Evolutionary conservation across 2,888 invertebrate genomes (phyloP).

Genomic region (Tenthredo distinguenda): DNA sequence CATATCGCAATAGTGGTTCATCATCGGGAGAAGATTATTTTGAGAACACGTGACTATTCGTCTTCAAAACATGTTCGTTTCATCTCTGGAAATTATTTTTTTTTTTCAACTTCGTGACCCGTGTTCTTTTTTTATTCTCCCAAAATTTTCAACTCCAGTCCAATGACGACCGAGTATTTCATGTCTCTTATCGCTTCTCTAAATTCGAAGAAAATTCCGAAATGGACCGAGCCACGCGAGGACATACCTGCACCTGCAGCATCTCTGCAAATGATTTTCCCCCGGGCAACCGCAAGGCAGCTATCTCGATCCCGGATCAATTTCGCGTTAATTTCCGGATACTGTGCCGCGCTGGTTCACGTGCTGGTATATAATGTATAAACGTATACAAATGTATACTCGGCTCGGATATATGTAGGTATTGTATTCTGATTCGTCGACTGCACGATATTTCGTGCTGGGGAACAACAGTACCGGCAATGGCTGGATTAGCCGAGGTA

Average conservation of each 20-base stretch:
- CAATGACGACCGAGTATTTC: neutral
- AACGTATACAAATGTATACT: neutral
- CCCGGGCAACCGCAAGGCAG: neutral
- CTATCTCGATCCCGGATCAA: constrained; percentile 18
- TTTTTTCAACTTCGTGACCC: neutral
- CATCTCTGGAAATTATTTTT: neutral
- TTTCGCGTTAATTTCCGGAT: constrained; percentile 25
- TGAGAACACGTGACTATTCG: neutral
- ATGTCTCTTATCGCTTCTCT: neutral
- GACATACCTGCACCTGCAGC: neutral
- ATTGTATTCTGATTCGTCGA: constrained; percentile 8
- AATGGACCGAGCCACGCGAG: neutral
- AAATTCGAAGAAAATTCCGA: neutral
- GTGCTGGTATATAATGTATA: neutral
- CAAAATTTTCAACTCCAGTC: neutral
- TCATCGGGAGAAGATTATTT: too few relatives aligned
- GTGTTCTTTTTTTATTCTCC: neutral
- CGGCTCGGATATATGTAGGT: neutral
- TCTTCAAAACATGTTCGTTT: neutral
- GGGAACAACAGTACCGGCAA: neutral
- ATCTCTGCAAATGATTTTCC: constrained; percentile 9
- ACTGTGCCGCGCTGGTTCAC: neutral
- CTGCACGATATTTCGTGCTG: constrained; percentile 18
- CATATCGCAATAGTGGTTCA: neutral
- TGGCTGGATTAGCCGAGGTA: neutral